Percentiles rank a stretch among this genome's conserved stretches.
Evolutionary conservation across 1,140 invertebrate species (phyloP).

Genomic region (Bombus waltoni): DNA sequence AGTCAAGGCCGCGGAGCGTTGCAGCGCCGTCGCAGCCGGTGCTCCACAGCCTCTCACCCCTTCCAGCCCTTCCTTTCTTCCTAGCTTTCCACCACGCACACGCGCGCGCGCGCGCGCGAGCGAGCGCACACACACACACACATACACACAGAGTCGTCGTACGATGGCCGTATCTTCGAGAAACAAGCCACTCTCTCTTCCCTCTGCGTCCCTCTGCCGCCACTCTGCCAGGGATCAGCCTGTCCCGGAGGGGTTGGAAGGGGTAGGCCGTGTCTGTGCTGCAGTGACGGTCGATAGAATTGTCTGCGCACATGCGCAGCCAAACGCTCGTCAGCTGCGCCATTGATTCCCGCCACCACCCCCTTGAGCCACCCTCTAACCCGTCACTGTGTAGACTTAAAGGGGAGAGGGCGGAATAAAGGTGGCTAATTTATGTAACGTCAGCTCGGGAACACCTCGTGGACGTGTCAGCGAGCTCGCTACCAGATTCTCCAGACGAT

Average conservation of each 20-base stretch:
- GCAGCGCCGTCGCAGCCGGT: conserved; percentile 61
- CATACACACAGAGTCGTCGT: background rate
- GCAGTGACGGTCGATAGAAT: conserved; percentile 80
- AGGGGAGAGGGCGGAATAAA: conserved; percentile 74
- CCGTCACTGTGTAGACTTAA: conserved; percentile 73
- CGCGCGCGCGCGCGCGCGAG: conserved; percentile 32
- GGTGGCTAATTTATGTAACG: conserved; percentile 72
- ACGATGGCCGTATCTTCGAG: conserved; percentile 45
- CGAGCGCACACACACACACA: background rate
- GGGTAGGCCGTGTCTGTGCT: conserved; percentile 80
- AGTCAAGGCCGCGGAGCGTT: conserved; percentile 78
- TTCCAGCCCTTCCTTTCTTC: background rate
- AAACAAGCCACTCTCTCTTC: conserved; percentile 41
- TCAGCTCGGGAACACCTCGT: conserved; percentile 39
- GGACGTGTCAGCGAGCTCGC: conserved; percentile 7
- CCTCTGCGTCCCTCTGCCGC: conserved; percentile 10
- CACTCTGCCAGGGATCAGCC: conserved; percentile 62
- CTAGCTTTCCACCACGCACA: conserved; percentile 35
- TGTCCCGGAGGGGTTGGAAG: conserved; percentile 67
- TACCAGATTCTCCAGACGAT: conserved; percentile 39
- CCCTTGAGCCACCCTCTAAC: conserved; percentile 24
- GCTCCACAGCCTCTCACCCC: conserved; percentile 18
- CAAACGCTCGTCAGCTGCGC: conserved; percentile 79
- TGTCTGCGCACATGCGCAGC: conserved; percentile 80
- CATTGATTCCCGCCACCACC: conserved; percentile 75